Base-by-base conservation (phyloP, 2,888 invertebrate species). In the Eugnorisma glareosa region DNA sequence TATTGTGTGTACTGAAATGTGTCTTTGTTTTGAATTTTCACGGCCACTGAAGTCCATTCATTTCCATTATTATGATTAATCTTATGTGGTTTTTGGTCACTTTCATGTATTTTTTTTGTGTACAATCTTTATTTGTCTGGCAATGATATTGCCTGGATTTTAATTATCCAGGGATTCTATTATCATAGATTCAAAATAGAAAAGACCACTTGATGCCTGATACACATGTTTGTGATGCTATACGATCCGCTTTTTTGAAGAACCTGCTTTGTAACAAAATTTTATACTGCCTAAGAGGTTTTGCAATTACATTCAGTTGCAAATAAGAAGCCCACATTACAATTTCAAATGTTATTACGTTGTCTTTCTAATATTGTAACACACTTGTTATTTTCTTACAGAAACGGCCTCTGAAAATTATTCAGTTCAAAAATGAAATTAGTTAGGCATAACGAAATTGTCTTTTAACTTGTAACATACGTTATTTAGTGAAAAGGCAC, bases 21-120 rank as follows among this genome's bases (percentile, higher is more conserved):
- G 54, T 77, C 77, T 82, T 78, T 89, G 77, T 87, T 82, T 78
- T 81, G 75, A 79, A 73, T 88, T 90, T 92, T 91, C 92, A 92
- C 88, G 92, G 93, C 88, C 93, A 92, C 78, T 76, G 67, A 68
- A 71, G 45, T 43, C 59, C 76, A 73, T 74, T 81, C 67, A 81
- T 82, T 86, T 76, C 70, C 21, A 54, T 5, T 24, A 24, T 64
- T 57, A 21, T 35, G 31, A 67, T 63, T 40, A 45, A 24, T 61
- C 21, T 54, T 13, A 13, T 6, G 8, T 61, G 15, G 1, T 31
- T 35, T 63, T 61, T 37, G 10, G 18, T 28, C 21, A 15, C 13
- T 31, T 57, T 37, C 1, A 21, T 43, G 45, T 8, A 28, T 57
- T 7, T 40, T 7, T 40, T 40, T n/a, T 24, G 13, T 21, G 7